Percentiles rank a stretch among this genome's conserved stretches.
Conservation (phyloP, 1,140 invertebrate species). For the Bombus balteatus region DNA sequence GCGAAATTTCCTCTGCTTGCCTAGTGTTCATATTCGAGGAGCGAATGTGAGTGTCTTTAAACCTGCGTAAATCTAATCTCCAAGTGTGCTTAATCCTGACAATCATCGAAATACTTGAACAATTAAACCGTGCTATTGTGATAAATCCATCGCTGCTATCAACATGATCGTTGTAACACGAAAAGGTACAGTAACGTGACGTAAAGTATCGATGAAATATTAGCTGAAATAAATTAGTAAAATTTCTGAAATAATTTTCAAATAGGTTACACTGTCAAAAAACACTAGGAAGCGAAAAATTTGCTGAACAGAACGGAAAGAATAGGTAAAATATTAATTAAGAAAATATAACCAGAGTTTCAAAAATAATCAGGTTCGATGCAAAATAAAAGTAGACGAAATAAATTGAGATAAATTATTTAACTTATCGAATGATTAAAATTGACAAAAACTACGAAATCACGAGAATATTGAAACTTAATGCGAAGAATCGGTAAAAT, state of each 20-base stretch:
- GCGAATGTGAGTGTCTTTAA: constrained; percentile 5
- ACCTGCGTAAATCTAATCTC: constrained; percentile 5
- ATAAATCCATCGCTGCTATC: background rate
- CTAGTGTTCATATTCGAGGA: background rate
- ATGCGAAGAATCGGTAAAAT: background rate
- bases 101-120: background rate
- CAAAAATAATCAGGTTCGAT: background rate
- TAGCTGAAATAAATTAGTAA: background rate
- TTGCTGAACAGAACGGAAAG: background rate
- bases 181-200: background rate
- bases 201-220: background rate
- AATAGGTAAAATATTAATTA: background rate
- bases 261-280: too few relatives aligned
- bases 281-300: too few relatives aligned
- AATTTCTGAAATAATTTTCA: too few relatives aligned
- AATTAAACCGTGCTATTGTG: background rate
- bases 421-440: background rate
- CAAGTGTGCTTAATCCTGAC: background rate
- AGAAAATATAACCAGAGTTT: background rate
- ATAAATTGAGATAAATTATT: background rate
- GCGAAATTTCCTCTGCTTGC: background rate
- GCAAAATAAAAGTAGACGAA: background rate
- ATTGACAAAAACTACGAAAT: background rate
- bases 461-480: background rate
- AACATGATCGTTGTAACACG: background rate